Conservation (phyloP, 2,113 vertebrate species). For the Mus spicilegus region DNA sequence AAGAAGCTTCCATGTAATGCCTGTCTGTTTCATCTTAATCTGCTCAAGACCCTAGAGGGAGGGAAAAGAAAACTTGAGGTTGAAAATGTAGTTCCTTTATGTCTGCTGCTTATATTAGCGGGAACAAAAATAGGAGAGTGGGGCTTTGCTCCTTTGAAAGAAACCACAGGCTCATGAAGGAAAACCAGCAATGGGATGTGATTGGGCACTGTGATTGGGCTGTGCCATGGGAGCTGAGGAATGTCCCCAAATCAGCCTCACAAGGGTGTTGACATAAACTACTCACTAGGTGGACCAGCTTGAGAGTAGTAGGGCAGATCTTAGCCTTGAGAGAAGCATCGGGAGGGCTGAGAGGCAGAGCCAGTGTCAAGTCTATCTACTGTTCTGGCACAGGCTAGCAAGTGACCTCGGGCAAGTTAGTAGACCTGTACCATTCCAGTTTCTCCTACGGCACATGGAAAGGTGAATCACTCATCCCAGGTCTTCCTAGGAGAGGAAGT, state of each 20-base stretch:
- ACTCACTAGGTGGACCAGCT: neutral
- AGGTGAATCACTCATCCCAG: neutral
- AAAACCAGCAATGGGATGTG: neutral
- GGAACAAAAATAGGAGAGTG: neutral
- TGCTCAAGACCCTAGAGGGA: neutral
- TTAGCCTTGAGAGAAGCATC: too few species aligned
- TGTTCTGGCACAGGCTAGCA: neutral
- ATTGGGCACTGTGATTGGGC: neutral
- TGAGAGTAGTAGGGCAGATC: neutral
- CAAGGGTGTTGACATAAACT: too few species aligned
- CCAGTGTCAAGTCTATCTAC: neutral
- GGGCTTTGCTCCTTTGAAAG: neutral
- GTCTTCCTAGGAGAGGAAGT: neutral
- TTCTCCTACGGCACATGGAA: neutral
- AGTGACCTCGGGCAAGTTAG: neutral
- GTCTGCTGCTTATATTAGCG: neutral
- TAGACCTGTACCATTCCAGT: neutral
- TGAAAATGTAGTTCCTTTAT: constrained; percentile 36
- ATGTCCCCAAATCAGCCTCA: neutral
- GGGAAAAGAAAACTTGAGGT: neutral
- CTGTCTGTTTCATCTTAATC: neutral
- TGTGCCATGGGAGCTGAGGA: neutral
- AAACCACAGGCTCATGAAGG: neutral
- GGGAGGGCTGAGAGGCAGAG: neutral
- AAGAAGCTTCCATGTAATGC: neutral